Base-by-base conservation (phyloP, 92 coral and sea anemone species). In the Phenganax stokvisi region DNA sequence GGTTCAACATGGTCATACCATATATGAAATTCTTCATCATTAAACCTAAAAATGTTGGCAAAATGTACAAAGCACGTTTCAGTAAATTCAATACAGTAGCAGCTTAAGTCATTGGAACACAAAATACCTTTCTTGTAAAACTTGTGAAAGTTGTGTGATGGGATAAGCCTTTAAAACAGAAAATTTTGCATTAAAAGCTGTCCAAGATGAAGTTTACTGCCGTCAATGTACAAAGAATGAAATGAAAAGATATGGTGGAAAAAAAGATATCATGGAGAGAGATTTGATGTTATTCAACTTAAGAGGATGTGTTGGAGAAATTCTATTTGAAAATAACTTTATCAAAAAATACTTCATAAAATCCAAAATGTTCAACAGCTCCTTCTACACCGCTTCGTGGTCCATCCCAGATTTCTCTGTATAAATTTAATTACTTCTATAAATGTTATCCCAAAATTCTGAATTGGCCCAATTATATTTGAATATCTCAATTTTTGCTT, bases 401-500 rank as follows among this genome's bases (percentile, higher is more conserved):
- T 28, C 98, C 98, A 77, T 94, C 98, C 98, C 98, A 94, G 61
- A 94, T 57, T 83, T 91, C 98, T 80, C 98, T 94, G 72, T 5
- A 62, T 71, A 56, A 37, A 37, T 37, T 2, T 37, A 37, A 1
- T 37, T 37, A 37, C 5, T 37, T 37, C 47, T 37, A 37, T 37
- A 37, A 37, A 37, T 37, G 5, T 37, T 37, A 5, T 37, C 5
- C 47, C 47, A 1, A 37, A 37, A 37, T 37, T 37, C 47, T 37
- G 54, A 16, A 73, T 51, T 31, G 25, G 6, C 12, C 12, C 25
- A 30, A 29, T 37, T 71, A 44, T 72, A 16, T 59, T n/a, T 7
- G 37, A 75, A 7, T 53, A 57, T 75, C 47, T 37, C 47, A 37
- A 37, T 37, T 37, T 37, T 37, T 37, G 47, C 47, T 37, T 1